Evolutionary conservation across 2,797 vertebrate genomes (phyloP).

Genomic region (Pangasius djambal): DNA sequence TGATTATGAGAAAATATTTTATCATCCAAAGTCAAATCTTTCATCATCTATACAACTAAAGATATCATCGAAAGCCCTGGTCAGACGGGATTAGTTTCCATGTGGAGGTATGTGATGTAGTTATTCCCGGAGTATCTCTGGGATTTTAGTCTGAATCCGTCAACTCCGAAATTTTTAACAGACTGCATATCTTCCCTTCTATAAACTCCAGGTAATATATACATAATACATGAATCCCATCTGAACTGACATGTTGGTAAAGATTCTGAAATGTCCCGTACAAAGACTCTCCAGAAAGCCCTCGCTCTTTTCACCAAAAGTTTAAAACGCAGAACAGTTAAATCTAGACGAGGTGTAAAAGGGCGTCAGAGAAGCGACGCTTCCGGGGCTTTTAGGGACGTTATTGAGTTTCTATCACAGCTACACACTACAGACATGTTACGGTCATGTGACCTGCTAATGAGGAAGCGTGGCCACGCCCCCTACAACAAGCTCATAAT

Average conservation of each 20-base stretch:
- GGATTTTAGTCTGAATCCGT: background rate
- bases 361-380: background rate
- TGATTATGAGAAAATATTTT: background rate
- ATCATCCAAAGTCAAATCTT: background rate
- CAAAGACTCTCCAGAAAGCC: too few relatives aligned
- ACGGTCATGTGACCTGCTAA: background rate
- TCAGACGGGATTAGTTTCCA: background rate
- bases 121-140: background rate
- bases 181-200: too few relatives aligned
- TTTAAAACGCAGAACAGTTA: background rate
- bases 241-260: background rate
- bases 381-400: background rate
- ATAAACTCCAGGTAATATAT: too few relatives aligned
- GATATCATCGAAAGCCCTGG: background rate
- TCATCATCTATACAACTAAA: background rate
- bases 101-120: background rate
- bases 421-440: background rate
- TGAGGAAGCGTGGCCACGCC: background rate
- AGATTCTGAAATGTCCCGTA: background rate
- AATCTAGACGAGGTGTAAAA: background rate
- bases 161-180: too few relatives aligned
- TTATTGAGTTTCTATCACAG: background rate
- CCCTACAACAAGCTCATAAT: background rate
- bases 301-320: background rate
- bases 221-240: too few relatives aligned